Evolutionary conservation across 1,140 invertebrate species (phyloP).

Genomic region (Drosophila baimaii): DNA sequence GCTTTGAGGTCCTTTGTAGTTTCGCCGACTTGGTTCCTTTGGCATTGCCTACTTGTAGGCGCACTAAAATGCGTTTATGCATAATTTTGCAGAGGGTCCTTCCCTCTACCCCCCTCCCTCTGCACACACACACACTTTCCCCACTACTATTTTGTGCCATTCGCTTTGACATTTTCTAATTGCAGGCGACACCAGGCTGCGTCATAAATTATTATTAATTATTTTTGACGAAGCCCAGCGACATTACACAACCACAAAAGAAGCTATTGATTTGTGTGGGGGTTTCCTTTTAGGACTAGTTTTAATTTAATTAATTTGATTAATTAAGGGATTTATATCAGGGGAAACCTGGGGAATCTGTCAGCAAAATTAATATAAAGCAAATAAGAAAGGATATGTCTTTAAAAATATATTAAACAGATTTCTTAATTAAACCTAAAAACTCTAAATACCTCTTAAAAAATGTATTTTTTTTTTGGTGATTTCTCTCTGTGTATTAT

Average conservation of each 20-base stretch:
- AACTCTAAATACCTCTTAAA: no score
- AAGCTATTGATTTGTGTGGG: background rate
- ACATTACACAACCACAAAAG: constrained; percentile 14
- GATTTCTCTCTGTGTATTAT: background rate
- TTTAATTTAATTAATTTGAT: no score
- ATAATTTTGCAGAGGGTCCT: constrained; percentile 66
- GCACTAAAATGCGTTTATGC: constrained; percentile 82
- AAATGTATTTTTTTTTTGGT: no score
- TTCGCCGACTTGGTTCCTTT: constrained; percentile 52
- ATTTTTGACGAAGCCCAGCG: constrained; percentile 37
- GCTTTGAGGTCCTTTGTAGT: constrained; percentile 70
- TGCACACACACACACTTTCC: background rate
- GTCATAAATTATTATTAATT: constrained; percentile 75
- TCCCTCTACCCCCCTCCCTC: background rate
- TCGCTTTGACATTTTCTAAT: constrained; percentile 57
- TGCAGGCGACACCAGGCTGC: constrained; percentile 58
- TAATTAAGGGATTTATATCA: no score
- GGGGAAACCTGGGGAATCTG: no score
- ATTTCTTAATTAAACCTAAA: no score
- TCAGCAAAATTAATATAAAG: no score
- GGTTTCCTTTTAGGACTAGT: no score
- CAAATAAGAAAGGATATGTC: no score
- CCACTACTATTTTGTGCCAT: constrained; percentile 20
- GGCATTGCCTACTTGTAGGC: constrained; percentile 77
- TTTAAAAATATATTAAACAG: background rate